phyloP scores from a whole-genome alignment of 2,888 invertebrate species.

The Pandemis corylana region DNA sequence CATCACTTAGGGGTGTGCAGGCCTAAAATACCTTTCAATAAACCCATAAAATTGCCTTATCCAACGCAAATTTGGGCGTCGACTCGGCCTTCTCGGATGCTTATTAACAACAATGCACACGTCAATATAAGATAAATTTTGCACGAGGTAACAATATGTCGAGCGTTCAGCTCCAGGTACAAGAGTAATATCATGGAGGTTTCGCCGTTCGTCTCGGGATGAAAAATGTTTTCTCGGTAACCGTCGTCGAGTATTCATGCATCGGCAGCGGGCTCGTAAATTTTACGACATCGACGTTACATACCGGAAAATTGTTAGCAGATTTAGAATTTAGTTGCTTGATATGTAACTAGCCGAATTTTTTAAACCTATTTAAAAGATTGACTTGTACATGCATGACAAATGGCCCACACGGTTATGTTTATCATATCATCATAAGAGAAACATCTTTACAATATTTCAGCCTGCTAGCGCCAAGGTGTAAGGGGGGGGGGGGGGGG shows the following conservation, averaged over 20 bases:
- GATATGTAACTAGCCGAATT: slow-evolving; percentile 18
- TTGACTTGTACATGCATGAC: too few relatives aligned
- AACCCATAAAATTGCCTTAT: slow-evolving; percentile 74
- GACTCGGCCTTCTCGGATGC: slow-evolving; percentile 52
- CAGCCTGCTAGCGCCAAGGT: too few relatives aligned
- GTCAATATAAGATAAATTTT: slow-evolving; percentile 71
- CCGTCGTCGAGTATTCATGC: slow-evolving; percentile 70
- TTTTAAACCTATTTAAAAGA: background rate
- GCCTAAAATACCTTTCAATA: slow-evolving; percentile 76
- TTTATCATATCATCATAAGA: too few relatives aligned
- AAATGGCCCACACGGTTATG: too few relatives aligned
- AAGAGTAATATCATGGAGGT: slow-evolving; percentile 69
- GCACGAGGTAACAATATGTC: slow-evolving; percentile 72
- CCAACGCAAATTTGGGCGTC: slow-evolving; percentile 58
- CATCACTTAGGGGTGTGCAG: slow-evolving; percentile 76
- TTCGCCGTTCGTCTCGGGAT: slow-evolving; percentile 63
- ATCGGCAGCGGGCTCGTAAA: slow-evolving; percentile 65
- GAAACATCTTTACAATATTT: too few relatives aligned
- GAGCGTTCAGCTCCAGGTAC: slow-evolving; percentile 63
- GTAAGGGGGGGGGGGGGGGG: background rate
- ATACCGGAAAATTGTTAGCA: slow-evolving; percentile 56
- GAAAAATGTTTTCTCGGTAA: slow-evolving; percentile 70
- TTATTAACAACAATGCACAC: slow-evolving; percentile 69
- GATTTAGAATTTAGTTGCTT: slow-evolving; percentile 51
- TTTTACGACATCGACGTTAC: slow-evolving; percentile 66